Evolutionary conservation across 2,797 vertebrate genomes (phyloP).

Genomic region (Hybognathus amarus): DNA sequence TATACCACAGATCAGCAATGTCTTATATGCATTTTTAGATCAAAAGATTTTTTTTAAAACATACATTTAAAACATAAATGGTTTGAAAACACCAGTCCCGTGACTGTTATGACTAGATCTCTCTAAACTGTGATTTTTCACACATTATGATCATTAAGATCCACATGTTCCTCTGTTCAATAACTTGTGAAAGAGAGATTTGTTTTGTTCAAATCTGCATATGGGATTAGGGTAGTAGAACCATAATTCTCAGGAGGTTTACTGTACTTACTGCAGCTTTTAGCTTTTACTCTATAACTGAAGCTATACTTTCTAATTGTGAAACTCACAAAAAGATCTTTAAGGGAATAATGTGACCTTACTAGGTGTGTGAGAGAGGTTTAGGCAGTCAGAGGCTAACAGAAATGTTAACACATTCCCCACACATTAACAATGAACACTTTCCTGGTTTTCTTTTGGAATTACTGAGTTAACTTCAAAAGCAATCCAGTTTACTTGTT

Average conservation of each 20-base stretch:
- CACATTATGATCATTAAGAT: background rate
- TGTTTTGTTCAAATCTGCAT: background rate
- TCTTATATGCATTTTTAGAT: background rate
- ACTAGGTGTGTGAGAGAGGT: background rate
- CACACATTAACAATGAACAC: background rate
- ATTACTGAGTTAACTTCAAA: too few species aligned
- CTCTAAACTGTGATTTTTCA: background rate
- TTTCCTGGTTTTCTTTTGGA: background rate
- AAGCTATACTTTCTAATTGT: background rate
- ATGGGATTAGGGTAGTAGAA: background rate
- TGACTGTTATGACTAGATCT: background rate
- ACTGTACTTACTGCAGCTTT: background rate
- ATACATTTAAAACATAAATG: background rate
- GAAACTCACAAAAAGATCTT: background rate
- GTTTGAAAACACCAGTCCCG: background rate
- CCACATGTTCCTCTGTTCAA: background rate
- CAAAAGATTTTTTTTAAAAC: background rate
- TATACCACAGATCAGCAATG: background rate
- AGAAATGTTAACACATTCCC: background rate
- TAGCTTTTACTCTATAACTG: background rate
- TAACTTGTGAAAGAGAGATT: background rate
- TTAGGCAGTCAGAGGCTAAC: background rate
- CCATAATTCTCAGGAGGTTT: background rate
- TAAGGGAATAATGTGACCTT: background rate
- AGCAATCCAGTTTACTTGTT: too few species aligned